Conservation (phyloP, 2,888 invertebrate species). For the Oxytorus armatus region DNA sequence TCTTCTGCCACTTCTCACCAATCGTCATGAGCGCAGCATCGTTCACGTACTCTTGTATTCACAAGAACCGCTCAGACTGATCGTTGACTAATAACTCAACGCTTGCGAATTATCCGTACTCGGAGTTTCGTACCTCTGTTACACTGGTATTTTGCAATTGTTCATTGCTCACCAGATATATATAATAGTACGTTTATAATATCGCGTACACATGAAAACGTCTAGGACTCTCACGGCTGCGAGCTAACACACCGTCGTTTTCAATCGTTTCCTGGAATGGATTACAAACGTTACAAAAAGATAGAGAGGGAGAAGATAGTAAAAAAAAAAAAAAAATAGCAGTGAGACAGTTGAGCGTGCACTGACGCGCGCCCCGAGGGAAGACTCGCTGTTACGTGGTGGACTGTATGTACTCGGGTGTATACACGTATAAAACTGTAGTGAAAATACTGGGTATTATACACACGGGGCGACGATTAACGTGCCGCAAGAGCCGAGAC, state of each 20-base stretch:
- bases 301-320: not conserved
- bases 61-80: not conserved
- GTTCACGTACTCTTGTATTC: slow-evolving; percentile 3
- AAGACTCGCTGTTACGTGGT: slow-evolving; percentile 40
- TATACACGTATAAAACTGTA: slow-evolving; percentile 18
- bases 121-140: not conserved
- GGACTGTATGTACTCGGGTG: not conserved
- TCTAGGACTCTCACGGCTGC: slow-evolving; percentile 29
- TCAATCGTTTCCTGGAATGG: slow-evolving; percentile 59
- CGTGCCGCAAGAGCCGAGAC: slow-evolving; percentile 53
- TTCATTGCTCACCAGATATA: slow-evolving; percentile 1
- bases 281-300: slow-evolving; percentile 43
- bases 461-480: slow-evolving; percentile 54
- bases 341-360: not conserved
- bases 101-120: slow-evolving; percentile 7
- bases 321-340: slow-evolving; percentile 19
- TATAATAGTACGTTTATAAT: slow-evolving; percentile 5
- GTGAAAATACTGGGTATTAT: slow-evolving; percentile 47
- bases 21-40: not conserved
- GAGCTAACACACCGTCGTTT: slow-evolving; percentile 39
- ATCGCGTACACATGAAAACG: slow-evolving; percentile 23
- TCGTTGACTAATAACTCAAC: slow-evolving; percentile 22
- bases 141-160: not conserved
- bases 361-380: slow-evolving; percentile 33
- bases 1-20: not conserved